phyloP scores from a whole-genome alignment of 2,888 invertebrate species.

The Aphrophora alni region DNA sequence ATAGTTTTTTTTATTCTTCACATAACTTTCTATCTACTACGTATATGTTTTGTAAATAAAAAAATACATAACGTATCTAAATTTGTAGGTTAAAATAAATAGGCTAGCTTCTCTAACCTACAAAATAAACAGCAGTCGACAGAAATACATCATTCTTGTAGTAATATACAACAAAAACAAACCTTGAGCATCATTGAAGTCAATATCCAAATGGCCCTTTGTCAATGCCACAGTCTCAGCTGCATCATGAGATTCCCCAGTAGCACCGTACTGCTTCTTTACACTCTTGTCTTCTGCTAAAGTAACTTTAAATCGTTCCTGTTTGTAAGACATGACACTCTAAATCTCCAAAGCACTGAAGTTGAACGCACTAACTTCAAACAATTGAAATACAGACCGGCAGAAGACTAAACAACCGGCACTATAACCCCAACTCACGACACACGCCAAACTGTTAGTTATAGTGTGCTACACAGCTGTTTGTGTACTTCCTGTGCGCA shows the following conservation, averaged over 20 bases:
- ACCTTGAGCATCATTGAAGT: background rate
- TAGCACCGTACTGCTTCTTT: background rate
- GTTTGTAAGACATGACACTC: background rate
- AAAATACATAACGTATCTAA: no score
- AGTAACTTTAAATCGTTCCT: background rate
- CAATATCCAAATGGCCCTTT: background rate
- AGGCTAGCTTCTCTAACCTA: no score
- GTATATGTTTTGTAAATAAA: no score
- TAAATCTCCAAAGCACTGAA: no score
- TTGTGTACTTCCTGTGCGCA: background rate
- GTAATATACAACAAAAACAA: no score
- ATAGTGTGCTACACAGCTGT: background rate
- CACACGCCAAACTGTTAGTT: background rate
- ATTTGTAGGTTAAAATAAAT: no score
- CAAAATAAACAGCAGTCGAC: no score
- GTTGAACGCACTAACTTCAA: background rate
- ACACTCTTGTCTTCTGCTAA: background rate
- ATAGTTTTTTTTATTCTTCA: no score
- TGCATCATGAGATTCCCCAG: background rate
- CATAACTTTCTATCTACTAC: no score
- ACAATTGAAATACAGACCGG: background rate
- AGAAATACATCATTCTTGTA: no score
- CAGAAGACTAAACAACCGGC: background rate
- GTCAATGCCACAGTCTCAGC: background rate
- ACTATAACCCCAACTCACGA: background rate